Evolutionary conservation across 2,113 vertebrate species (phyloP), one percentile per base, ranked within the genome.

Genomic region (Stegostoma tigrinum): DNA sequence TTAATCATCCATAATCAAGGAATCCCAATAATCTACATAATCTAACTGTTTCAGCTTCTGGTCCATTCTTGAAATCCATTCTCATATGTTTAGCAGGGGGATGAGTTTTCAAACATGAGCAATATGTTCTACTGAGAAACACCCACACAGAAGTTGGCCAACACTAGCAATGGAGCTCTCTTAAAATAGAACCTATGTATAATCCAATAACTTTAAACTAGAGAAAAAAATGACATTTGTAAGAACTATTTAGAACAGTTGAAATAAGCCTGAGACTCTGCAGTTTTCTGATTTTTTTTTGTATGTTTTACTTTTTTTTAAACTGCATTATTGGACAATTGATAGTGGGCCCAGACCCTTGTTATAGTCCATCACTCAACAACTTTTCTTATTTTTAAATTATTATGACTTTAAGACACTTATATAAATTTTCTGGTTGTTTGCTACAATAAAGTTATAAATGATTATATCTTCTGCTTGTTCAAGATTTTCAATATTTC

Each of bases 401-500:
- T 89, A 89, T 55, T 94, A 45, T 67, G 27, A 68, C 45, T 70
- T 70, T 70, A 72, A 72, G 67, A 52, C 93, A 94, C 94, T 95
- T 94, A 94, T 70, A 70, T 67, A 70, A 93, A 21, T 68, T n/a
- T 70, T 45, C n/a, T 5, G 8, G 24, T 94, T 94, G 66, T 70
- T 95, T 72, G 87, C 23, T 72, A 2, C 10, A 95, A 95, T 95
- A 48, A 45, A 95, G 45, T 95, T 95, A 95, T 17, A 72, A 95
- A 52, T 94, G 42, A 12, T 70, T 94, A 14, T 45, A 70, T 42
- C 2, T 48, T 45, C 24, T 52, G 42, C 45, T 23, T 45, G 94
- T 23, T 34, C 38, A 48, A 14, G 3, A 2, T 72, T 72, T 95
- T 12, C 52, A 45, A 14, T 48, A 52, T 34, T 30, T 72, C 21